Percentiles rank a stretch among this genome's conserved stretches.
Conservation (phyloP, 2,797 vertebrate genomes). For the Zenarchopterus dispar region DNA sequence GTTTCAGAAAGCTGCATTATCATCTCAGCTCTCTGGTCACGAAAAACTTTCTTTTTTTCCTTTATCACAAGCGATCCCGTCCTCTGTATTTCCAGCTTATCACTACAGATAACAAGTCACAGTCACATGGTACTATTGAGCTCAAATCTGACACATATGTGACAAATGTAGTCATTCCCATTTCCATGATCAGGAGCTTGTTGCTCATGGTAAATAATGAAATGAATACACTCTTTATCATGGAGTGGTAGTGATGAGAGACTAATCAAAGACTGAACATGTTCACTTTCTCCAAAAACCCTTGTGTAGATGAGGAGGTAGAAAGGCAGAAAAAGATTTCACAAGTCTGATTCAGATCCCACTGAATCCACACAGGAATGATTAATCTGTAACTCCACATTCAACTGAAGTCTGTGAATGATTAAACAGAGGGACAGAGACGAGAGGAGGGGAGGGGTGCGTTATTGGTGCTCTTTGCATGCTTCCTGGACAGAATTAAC, state of each 20-base stretch:
- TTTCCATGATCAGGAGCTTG: slow-evolving; percentile 21
- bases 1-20: background rate
- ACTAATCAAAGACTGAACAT: slow-evolving; percentile 18
- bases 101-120: too few relatives aligned
- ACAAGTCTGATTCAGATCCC: slow-evolving; percentile 10
- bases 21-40: background rate
- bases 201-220: background rate
- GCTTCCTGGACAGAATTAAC: slow-evolving; percentile 29
- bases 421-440: slow-evolving; percentile 11
- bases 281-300: slow-evolving; percentile 14
- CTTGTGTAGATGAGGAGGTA: background rate
- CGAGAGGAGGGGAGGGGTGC: slow-evolving; percentile 31
- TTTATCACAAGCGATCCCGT: slow-evolving; percentile 1
- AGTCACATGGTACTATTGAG: too few relatives aligned
- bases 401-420: slow-evolving; percentile 1
- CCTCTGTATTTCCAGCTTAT: too few relatives aligned
- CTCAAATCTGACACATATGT: slow-evolving; percentile 2
- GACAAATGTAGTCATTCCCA: slow-evolving; percentile 15
- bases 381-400: slow-evolving; percentile 28
- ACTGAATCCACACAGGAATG: slow-evolving; percentile 2
- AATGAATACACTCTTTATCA: slow-evolving; percentile 6
- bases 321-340: slow-evolving; percentile 2
- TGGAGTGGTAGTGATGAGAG: slow-evolving; percentile 6
- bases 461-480: slow-evolving; percentile 11
- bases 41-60: slow-evolving; percentile 1